Evolutionary conservation across 2,888 invertebrate genomes (phyloP), one percentile per base, ranked within the genome.

Genomic region (Blastobasis lacticolella): DNA sequence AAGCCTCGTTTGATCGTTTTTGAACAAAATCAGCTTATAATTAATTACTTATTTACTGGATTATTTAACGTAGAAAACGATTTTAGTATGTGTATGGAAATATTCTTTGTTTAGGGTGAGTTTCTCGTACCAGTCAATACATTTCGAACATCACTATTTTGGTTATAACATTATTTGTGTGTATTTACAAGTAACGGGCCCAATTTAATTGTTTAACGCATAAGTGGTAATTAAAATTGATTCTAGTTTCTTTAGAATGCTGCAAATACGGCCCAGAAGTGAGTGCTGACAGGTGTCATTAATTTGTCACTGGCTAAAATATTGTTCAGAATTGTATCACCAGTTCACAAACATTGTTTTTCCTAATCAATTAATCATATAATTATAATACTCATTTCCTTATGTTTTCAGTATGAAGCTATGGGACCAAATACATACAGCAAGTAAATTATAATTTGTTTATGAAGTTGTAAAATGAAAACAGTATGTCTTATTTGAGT

Each of bases 401-500:
- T 49, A 55, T 54, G 49, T 50, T 82, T 80, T 59, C 74, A 83
- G 84, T 76, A 83, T 81, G 79, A 81, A 73, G 74, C 71, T 67
- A 68, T 67, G 82, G 84, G 82, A 81, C 79, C 82, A 84, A 81
- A 69, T 65, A 63, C 62, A 69, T 66, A 66, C 64, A 64, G 66
- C 67, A 72, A 66, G 64, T 71, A 71, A 60, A 67, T 59, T 62
- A 66, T 75, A 73, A 63, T 75, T 76, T 75, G 62, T 73, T 69
- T 71, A 70, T 62, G 71, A 75, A 73, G 76, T 76, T 76, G 70
- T 82, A 87, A 81, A 81, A 88, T 88, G 88, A 79, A 75, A 71
- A 67, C 81, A 88, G 62, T 71, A 89, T 89, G 89, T 89, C 89
- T 76, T 89, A 79, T 83, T 81, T 89, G 84, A 89, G 88, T 72